Evolutionary conservation across 2,888 invertebrate genomes (phyloP), one percentile per base, ranked within the genome.

Genomic region (Proisotoma minuta): DNA sequence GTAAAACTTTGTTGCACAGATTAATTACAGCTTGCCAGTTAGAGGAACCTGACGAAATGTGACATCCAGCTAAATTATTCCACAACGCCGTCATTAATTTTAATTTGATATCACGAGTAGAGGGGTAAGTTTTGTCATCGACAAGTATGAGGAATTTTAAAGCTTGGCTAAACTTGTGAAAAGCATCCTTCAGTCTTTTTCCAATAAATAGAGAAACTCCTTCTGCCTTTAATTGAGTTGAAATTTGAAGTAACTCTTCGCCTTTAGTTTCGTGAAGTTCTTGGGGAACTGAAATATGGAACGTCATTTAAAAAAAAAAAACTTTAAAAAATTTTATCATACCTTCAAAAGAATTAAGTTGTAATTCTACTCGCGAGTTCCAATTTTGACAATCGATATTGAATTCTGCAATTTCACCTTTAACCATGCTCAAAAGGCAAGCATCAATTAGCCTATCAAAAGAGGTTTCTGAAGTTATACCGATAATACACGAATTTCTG

Each of bases 41-140:
- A 10, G 84, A 78, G 65, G 82, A 82, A 66, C 85, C 85, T 22
- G 90, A 80, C 8, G 34, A 34, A 34, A 34, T 10, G 73, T 91
- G 87, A 76, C 91, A 91, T 50, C 87, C 87, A 0, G 91, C 88
- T 76, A 93, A 79, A 78, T 94, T 94, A 71, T 88, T 87, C 76
- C 87, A 89, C 8, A 91, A 79, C 71, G 84, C 84, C 10, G 84
- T 78, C 76, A 87, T 84, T 8, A 88, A 77, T 57, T 79, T 78
- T 39, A 82, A 76, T 68, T 88, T 79, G 60, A 84, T 81, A 8
- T 79, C 76, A 0, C 81, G 74, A 10, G 58, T 57, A 27, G 84
- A 78, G 2, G 80, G 80, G 47, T 82, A 81, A 5, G 84, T 78
- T n/a, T 81, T 79, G 3, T 68, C 52, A 48, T 71, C 68, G 5